Percentiles rank a stretch among this genome's conserved stretches.
Conservation (phyloP, 2,797 vertebrate species). For the Myoxocephalus aenaeus region DNA sequence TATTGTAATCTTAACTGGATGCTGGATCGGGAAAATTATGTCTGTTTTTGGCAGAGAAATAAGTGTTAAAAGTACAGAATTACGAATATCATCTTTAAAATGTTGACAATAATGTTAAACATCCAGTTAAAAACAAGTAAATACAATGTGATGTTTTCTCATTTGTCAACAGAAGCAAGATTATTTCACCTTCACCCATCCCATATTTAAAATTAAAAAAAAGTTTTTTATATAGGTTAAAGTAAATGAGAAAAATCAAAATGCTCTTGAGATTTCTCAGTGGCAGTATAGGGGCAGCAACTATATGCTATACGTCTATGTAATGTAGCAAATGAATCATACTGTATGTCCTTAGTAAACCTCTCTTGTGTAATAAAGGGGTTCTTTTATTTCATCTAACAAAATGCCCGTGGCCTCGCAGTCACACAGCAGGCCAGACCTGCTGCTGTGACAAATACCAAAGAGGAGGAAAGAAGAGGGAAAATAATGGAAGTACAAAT, state of each 20-base stretch:
- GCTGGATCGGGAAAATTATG: neutral
- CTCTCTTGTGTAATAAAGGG: constrained; percentile 36
- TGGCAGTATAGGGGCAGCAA: neutral
- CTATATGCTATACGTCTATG: constrained; percentile 1
- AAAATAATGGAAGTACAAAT: constrained; percentile 63
- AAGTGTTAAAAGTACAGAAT: neutral
- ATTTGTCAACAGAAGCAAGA: neutral
- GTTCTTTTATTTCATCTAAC: constrained; percentile 43
- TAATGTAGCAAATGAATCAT: constrained; percentile 30
- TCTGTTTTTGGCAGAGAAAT: neutral
- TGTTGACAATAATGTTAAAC: neutral
- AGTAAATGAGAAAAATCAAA: neutral
- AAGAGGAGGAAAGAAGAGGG: constrained; percentile 40
- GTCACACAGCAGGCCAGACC: constrained; percentile 36
- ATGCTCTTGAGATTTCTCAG: neutral
- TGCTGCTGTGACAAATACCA: constrained; percentile 40
- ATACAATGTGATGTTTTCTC: neutral
- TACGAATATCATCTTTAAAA: neutral
- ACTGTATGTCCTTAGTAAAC: constrained; percentile 40
- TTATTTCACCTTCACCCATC: neutral
- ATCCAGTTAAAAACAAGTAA: too few species aligned
- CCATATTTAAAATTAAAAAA: neutral
- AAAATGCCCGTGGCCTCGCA: constrained; percentile 38
- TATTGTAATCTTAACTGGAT: constrained; percentile 6
- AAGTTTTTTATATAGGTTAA: neutral